Conservation (phyloP, 2,113 vertebrate species). For the Phalacrocorax pelagicus region DNA sequence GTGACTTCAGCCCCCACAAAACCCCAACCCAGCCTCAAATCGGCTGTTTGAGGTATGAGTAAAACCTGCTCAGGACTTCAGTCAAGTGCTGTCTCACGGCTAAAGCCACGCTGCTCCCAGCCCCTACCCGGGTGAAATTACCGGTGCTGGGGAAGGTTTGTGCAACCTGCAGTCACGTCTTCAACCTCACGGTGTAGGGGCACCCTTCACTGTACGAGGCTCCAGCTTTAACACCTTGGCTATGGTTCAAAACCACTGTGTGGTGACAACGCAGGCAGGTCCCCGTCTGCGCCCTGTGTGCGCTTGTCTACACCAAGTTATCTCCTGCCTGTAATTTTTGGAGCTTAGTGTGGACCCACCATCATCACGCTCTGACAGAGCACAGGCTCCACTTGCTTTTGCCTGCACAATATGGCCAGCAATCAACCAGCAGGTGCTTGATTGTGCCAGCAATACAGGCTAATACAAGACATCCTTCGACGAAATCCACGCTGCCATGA, state of each 20-base stretch:
- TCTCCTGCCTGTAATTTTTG: not conserved
- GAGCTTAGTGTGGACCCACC: not conserved
- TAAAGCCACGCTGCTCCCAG: not conserved
- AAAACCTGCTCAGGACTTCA: not conserved
- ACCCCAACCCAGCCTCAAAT: not conserved
- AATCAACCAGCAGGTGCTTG: not conserved
- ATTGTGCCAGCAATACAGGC: not conserved
- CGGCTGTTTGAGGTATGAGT: not conserved
- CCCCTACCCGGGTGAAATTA: accelerated
- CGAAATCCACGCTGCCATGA: not conserved
- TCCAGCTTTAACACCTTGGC: not conserved
- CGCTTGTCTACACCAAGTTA: not conserved
- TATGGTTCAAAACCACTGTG: not conserved
- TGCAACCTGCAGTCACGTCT: not conserved
- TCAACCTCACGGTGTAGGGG: accelerated
- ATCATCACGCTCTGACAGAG: accelerated
- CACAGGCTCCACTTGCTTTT: not conserved
- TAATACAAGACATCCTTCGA: accelerated
- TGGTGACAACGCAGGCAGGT: accelerated
- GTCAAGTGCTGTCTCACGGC: not conserved
- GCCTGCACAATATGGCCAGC: not conserved
- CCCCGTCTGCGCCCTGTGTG: accelerated
- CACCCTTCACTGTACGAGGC: accelerated
- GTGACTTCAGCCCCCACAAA: not conserved
- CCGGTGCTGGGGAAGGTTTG: not conserved